Conservation (phyloP, 1,140 invertebrate genomes). For the Eurosta solidaginis region DNA sequence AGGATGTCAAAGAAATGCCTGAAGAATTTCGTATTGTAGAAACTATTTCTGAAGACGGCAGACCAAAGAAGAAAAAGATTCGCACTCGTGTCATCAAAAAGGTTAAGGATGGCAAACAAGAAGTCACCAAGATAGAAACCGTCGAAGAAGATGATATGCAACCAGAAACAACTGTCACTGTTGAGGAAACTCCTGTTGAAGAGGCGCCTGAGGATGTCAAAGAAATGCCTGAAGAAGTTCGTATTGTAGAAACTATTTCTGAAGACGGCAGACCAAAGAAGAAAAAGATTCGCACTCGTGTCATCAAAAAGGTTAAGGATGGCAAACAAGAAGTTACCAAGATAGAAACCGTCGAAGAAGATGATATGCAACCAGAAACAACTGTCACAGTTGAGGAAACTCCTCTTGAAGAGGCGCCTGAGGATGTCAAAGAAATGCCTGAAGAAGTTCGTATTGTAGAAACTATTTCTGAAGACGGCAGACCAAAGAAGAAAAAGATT, state of each 20-base stretch:
- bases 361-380: conserved; percentile 45
- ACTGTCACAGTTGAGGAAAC: conserved; percentile 43
- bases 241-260: conserved; percentile 31
- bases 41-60: conserved; percentile 39
- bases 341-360: conserved; percentile 48
- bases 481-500: conserved; percentile 52
- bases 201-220: conserved; percentile 19
- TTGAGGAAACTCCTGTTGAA: conserved; percentile 36
- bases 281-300: conserved; percentile 44
- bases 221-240: conserved; percentile 32
- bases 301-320: conserved; percentile 40
- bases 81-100: conserved; percentile 46
- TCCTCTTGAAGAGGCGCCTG: conserved; percentile 30
- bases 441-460: conserved; percentile 61
- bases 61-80: conserved; percentile 40
- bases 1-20: conserved; percentile 36
- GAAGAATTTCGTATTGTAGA: conserved; percentile 41
- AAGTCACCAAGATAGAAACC: conserved; percentile 44
- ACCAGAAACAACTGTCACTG: conserved; percentile 43
- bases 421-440: conserved; percentile 37
- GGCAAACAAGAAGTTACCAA: conserved; percentile 42
- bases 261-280: conserved; percentile 42
- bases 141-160: conserved; percentile 48
- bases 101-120: conserved; percentile 34
- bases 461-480: conserved; percentile 56